A percentile compares a stretch with the other conserved stretches of the same genome.
Evolutionary conservation across 1,140 invertebrate species (phyloP).

Genomic region (Drosophila ambigua): DNA sequence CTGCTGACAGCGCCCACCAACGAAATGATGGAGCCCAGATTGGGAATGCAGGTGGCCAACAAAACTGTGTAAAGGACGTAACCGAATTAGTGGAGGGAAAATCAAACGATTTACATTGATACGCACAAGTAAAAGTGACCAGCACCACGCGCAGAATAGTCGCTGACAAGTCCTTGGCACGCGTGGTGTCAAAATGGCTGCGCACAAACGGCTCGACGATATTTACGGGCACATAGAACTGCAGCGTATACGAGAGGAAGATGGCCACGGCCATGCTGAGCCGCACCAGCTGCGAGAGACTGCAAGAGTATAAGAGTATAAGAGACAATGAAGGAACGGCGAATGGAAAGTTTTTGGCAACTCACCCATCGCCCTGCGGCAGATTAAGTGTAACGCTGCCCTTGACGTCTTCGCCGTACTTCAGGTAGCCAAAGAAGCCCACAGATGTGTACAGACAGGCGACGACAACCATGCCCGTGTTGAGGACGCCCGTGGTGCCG

Average conservation of each 20-base stretch:
- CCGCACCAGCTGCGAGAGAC: conserved; percentile 91
- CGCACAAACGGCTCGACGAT: conserved; percentile 92
- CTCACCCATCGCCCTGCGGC: conserved; percentile 89
- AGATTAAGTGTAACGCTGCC: conserved; percentile 95
- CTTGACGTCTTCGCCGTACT: conserved; percentile 91
- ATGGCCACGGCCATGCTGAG: conserved; percentile 94
- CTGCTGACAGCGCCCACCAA: conserved; percentile 95
- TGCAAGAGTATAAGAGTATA: conserved; percentile 81
- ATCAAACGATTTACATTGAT: background rate
- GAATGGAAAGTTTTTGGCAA: conserved; percentile 47
- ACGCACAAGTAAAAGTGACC: conserved; percentile 93
- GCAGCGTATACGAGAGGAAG: conserved; percentile 94
- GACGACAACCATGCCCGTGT: conserved; percentile 94
- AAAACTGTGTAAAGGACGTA: conserved; percentile 86
- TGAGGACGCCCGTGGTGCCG: conserved; percentile 93
- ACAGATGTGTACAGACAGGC: conserved; percentile 92
- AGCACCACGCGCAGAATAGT: conserved; percentile 88
- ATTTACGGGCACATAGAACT: conserved; percentile 96
- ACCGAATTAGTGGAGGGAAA: too few relatives aligned
- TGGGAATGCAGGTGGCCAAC: conserved; percentile 93
- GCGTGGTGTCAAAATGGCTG: conserved; percentile 86
- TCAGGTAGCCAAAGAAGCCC: conserved; percentile 96
- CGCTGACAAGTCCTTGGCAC: conserved; percentile 87
- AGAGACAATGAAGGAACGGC: conserved; percentile 2
- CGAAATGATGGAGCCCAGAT: conserved; percentile 95